phyloP scores from a whole-genome alignment of 2,888 invertebrate genomes.

The Galerucella nymphaeae region DNA sequence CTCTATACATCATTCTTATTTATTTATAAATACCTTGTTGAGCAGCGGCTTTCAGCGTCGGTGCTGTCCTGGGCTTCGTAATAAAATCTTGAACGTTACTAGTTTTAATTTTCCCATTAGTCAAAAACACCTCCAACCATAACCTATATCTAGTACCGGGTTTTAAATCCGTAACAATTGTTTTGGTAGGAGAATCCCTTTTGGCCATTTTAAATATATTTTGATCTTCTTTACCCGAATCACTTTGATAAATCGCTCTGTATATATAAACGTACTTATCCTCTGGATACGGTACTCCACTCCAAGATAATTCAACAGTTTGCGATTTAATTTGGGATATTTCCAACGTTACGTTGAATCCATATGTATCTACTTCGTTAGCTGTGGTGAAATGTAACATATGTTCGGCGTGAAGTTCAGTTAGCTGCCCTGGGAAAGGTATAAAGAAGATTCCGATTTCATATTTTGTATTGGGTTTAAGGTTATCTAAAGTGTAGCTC shows the following conservation, averaged over 20 bases:
- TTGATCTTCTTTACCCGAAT: conserved; percentile 77
- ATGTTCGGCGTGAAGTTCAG: conserved; percentile 80
- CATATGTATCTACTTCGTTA: conserved; percentile 81
- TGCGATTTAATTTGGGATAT: conserved; percentile 74
- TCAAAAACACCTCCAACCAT: conserved; percentile 90
- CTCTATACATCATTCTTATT: too few relatives aligned
- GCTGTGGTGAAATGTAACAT: conserved; percentile 78
- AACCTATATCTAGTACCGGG: conserved; percentile 87
- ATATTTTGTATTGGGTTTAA: conserved; percentile 82
- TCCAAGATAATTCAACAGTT: conserved; percentile 83
- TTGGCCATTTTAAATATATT: conserved; percentile 82
- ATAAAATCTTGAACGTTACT: conserved; percentile 90
- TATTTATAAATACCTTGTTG: conserved; percentile 65
- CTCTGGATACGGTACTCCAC: conserved; percentile 87
- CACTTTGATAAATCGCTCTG: conserved; percentile 84
- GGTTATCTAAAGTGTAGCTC: conserved; percentile 79
- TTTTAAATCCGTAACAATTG: conserved; percentile 75
- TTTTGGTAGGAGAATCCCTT: conserved; percentile 75
- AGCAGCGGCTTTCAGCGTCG: conserved; percentile 64
- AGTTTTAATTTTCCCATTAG: conserved; percentile 89
- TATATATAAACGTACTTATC: conserved; percentile 92
- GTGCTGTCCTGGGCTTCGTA: conserved; percentile 78
- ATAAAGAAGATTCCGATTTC: conserved; percentile 87
- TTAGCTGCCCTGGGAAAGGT: conserved; percentile 82
- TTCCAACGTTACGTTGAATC: conserved; percentile 83